A percentile compares a stretch with the other conserved stretches of the same genome.
phyloP scores from a whole-genome alignment of 2,797 vertebrate genomes.

The Labroides dimidiatus region DNA sequence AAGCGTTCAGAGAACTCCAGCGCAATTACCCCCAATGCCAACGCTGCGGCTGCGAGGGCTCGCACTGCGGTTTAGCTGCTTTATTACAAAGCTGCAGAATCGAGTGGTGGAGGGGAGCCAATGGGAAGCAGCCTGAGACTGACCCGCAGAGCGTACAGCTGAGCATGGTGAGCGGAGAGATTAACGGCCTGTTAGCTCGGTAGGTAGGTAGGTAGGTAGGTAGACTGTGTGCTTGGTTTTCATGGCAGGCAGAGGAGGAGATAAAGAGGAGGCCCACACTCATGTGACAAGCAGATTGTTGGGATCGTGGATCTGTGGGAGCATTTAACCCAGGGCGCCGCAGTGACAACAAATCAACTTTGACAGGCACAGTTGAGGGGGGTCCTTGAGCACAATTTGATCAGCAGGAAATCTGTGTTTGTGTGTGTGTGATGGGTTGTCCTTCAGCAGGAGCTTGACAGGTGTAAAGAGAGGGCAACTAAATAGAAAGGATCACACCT shows the following conservation, averaged over 20 bases:
- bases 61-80: conserved; percentile 50
- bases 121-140: conserved; percentile 38
- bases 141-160: conserved; percentile 36
- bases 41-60: conserved; percentile 46
- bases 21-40: conserved; percentile 73
- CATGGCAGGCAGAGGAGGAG: conserved; percentile 23
- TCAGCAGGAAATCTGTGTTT: not conserved
- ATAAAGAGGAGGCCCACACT: conserved; percentile 23
- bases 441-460: conserved; percentile 7
- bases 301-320: conserved; percentile 23
- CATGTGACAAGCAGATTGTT: conserved; percentile 60
- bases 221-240: conserved; percentile 25
- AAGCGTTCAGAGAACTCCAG: conserved; percentile 74
- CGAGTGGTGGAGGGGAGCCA: conserved; percentile 12
- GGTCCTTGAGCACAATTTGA: conserved; percentile 38
- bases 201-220: no score
- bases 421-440: not conserved
- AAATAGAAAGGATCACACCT: conserved; percentile 9
- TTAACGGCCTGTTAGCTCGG: conserved; percentile 24
- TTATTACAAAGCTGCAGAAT: conserved; percentile 61
- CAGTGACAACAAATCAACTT: conserved; percentile 45
- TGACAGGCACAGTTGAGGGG: conserved; percentile 45
- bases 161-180: conserved; percentile 36
- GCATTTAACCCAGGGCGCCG: conserved; percentile 48
- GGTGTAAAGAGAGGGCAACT: conserved; percentile 18